Conservation (phyloP, 23 tunicate genomes). For the Ciona savignyi region DNA sequence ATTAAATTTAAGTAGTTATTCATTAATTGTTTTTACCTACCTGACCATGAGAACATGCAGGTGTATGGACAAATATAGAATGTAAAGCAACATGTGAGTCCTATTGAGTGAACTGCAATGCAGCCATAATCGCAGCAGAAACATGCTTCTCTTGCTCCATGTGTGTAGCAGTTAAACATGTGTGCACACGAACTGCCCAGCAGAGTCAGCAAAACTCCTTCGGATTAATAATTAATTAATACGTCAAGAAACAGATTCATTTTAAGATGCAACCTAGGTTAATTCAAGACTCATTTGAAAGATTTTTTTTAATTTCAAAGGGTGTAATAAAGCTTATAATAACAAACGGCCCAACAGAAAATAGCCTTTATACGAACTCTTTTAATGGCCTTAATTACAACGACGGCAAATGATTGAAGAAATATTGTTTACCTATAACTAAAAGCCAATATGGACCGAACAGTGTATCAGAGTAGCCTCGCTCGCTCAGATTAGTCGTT, state of each 20-base stretch:
- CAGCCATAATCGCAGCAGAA: constrained; percentile 74
- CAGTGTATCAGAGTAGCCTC: constrained; percentile 6
- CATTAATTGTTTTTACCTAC: too few relatives aligned
- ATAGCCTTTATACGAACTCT: too few relatives aligned
- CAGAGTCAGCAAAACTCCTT: constrained; percentile 13
- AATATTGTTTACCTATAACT: constrained; percentile 47
- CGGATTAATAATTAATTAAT: too few relatives aligned
- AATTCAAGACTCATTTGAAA: too few relatives aligned
- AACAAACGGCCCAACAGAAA: too few relatives aligned
- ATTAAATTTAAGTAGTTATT: too few relatives aligned
- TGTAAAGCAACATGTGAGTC: constrained; percentile 25
- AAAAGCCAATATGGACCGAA: constrained; percentile 46
- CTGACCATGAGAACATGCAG: constrained; percentile 9
- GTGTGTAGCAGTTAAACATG: constrained; percentile 71
- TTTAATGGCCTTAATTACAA: too few relatives aligned
- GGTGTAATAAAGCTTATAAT: too few relatives aligned
- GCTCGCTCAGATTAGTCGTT: not conserved
- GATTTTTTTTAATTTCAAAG: too few relatives aligned
- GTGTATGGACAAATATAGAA: constrained; percentile 39
- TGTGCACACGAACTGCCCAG: constrained; percentile 75
- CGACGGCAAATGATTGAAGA: too few relatives aligned
- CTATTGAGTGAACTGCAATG: constrained; percentile 45
- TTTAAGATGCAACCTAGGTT: too few relatives aligned
- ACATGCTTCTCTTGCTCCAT: constrained; percentile 65
- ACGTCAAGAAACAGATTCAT: too few relatives aligned